Evolutionary conservation across 2,113 vertebrate species (phyloP).

Genomic region (Puntigrus tetrazona): DNA sequence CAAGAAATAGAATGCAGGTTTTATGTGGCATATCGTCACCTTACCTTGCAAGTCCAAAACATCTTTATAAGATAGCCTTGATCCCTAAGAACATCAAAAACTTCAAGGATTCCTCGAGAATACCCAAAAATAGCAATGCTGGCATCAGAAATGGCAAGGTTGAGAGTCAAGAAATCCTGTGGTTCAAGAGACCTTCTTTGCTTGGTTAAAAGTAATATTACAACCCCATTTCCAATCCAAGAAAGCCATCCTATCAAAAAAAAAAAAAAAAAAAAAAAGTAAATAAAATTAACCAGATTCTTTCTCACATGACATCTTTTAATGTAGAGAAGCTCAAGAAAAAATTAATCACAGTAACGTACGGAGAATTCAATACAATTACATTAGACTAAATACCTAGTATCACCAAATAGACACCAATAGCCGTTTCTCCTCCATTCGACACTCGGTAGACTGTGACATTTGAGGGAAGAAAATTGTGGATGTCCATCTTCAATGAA

Average conservation of each 20-base stretch:
- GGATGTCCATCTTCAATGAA: constrained; percentile 16
- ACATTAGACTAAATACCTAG: constrained; percentile 41
- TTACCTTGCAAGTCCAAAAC: constrained; percentile 54
- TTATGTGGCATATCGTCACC: not conserved
- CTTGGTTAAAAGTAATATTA: constrained; percentile 57
- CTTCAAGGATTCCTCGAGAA: constrained; percentile 53
- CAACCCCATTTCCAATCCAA: constrained; percentile 53
- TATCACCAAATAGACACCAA: constrained; percentile 39
- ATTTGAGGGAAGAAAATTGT: not conserved
- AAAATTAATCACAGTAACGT: not conserved
- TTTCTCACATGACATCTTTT: not conserved
- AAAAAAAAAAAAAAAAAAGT: not conserved
- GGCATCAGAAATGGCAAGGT: constrained; percentile 44
- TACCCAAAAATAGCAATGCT: constrained; percentile 58
- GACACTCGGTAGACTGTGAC: constrained; percentile 27
- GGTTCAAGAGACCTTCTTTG: constrained; percentile 49
- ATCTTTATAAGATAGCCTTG: constrained; percentile 49
- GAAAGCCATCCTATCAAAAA: constrained; percentile 56
- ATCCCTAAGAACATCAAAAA: constrained; percentile 53
- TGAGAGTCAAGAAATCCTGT: constrained; percentile 54
- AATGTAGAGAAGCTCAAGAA: not conserved
- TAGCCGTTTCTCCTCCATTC: constrained; percentile 1
- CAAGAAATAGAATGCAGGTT: not conserved
- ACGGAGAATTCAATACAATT: not conserved
- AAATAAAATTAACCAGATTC: not conserved